Evolutionary conservation across 2,888 invertebrate genomes (phyloP).

Genomic region (Celastrina argiolus): DNA sequence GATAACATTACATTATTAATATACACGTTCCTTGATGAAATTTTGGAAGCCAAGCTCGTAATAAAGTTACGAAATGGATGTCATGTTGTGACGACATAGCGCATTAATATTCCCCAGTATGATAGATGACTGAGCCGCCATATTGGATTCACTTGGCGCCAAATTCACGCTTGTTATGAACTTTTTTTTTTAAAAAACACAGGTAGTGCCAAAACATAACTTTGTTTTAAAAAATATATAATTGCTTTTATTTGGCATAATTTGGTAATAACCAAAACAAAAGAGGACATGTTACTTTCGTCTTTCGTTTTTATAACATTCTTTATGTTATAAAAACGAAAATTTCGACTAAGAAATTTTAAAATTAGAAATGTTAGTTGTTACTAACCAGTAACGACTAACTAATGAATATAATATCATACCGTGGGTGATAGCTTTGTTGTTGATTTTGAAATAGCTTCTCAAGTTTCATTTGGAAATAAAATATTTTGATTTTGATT

Average conservation of each 20-base stretch:
- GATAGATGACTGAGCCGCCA: conserved; percentile 3
- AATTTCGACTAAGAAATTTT: no score
- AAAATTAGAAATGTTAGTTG: no score
- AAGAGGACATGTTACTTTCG: no score
- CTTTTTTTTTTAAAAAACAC: neutral
- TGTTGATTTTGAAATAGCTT: no score
- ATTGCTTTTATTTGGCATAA: neutral
- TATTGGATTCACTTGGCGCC: conserved; percentile 9
- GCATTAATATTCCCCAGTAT: neutral
- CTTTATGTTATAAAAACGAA: no score
- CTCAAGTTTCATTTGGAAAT: no score
- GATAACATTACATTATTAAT: no score
- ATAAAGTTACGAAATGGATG: neutral
- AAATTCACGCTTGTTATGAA: neutral
- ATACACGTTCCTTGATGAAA: neutral
- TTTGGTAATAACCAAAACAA: neutral
- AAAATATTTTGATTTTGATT: no score
- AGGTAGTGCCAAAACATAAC: neutral
- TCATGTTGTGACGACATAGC: neutral
- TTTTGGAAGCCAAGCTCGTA: neutral
- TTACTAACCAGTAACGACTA: no score
- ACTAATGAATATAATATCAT: no score
- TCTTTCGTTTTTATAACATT: no score
- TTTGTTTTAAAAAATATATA: neutral
- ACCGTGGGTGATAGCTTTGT: no score